phyloP scores from a whole-genome alignment of 2,888 invertebrate species.

The Acheta domesticus region DNA sequence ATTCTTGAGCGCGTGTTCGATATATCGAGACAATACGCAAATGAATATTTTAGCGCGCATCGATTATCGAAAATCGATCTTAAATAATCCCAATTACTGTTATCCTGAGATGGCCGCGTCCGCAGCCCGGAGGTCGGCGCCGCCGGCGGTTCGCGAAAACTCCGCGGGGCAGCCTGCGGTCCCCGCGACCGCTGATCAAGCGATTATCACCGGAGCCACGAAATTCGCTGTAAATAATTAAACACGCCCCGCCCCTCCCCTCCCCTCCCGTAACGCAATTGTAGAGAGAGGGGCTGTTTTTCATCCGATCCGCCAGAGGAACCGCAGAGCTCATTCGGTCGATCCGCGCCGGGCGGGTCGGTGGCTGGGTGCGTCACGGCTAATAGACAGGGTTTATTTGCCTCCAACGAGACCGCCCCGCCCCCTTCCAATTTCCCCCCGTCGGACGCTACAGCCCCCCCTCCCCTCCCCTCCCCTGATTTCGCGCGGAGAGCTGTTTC shows the following conservation, averaged over 20 bases:
- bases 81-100: background rate
- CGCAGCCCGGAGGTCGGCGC: background rate
- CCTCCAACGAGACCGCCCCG: background rate
- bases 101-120: background rate
- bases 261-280: background rate
- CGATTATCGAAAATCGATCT: background rate
- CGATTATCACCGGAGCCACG: background rate
- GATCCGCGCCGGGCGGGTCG: background rate
- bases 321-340: background rate
- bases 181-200: background rate
- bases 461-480: no score
- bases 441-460: no score
- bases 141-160: background rate
- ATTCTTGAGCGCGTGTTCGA: background rate
- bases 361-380: background rate
- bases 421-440: background rate
- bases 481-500: no score
- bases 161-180: background rate
- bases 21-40: background rate
- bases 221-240: conserved; percentile 3
- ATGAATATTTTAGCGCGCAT: background rate
- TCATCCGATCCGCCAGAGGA: background rate
- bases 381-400: background rate
- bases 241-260: background rate
- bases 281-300: background rate